Conservation (phyloP, 2,888 invertebrate species). For the Lasius platythorax region DNA sequence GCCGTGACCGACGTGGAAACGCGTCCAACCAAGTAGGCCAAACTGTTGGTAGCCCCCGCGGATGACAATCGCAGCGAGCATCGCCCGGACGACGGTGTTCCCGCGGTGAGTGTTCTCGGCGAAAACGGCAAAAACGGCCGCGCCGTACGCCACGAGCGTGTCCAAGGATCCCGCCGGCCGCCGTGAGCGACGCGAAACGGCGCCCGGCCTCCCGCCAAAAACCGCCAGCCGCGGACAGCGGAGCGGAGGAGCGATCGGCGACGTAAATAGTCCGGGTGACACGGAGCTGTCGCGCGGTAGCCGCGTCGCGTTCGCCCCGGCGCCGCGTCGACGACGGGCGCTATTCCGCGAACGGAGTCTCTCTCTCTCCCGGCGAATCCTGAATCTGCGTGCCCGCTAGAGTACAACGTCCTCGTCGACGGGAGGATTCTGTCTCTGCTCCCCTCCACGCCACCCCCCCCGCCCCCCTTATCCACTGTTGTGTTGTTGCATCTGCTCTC, state of each 20-base stretch:
- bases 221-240: conserved; percentile 59
- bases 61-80: conserved; percentile 84
- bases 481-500: conserved; percentile 27
- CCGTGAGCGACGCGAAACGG: conserved; percentile 30
- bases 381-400: conserved; percentile 56
- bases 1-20: conserved; percentile 73
- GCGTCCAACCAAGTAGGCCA: conserved; percentile 84
- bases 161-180: conserved; percentile 18
- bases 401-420: conserved; percentile 48
- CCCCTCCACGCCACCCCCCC: background rate
- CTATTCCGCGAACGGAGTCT: conserved; percentile 16
- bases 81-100: conserved; percentile 67
- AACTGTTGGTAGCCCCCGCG: conserved; percentile 79
- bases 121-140: conserved; percentile 31
- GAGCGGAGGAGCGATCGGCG: conserved; percentile 65
- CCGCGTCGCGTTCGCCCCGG: conserved; percentile 1
- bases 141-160: conserved; percentile 24
- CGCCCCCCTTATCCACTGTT: background rate
- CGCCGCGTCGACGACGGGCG: conserved; percentile 18
- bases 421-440: conserved; percentile 16
- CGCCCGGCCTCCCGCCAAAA: conserved; percentile 73
- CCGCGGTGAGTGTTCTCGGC: conserved; percentile 46
- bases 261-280: conserved; percentile 79
- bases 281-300: conserved; percentile 58
- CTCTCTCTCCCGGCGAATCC: conserved; percentile 30